These are phyloP conservation scores for Sipha maydis DNA, from an alignment of 2,888 invertebrate genomes.

Conservation along the genomic window DNA sequence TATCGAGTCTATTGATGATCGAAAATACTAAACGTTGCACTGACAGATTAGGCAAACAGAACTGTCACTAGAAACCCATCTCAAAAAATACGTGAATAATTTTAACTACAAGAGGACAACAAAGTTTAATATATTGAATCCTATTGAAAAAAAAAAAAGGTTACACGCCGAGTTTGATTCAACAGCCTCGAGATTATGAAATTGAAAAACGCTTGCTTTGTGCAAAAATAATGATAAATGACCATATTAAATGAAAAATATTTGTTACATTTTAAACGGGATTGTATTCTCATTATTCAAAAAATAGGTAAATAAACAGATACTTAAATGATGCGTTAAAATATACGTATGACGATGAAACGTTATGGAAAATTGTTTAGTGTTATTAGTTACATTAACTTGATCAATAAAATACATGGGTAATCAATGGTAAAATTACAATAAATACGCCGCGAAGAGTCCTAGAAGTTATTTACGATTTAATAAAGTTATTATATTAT, in stretches of 20 bases:
- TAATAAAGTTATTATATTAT: not conserved
- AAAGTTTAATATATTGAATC: too few relatives aligned
- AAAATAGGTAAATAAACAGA: not conserved
- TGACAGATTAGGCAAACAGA: not conserved
- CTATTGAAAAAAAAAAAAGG: too few relatives aligned
- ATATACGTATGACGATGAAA: too few relatives aligned
- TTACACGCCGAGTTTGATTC: not conserved
- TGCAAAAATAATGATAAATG: too few relatives aligned
- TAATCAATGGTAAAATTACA: not conserved
- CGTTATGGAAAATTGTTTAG: too few relatives aligned
- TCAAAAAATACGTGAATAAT: conserved; percentile 1
- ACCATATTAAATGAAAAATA: too few relatives aligned
- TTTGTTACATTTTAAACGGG: too few relatives aligned
- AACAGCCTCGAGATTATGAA: not conserved
- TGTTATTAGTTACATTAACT: too few relatives aligned
- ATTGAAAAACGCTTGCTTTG: not conserved
- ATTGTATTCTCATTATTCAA: not conserved
- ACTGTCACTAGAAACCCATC: conserved; percentile 1
- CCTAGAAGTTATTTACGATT: not conserved
- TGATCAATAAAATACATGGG: not conserved
- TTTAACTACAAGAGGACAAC: not conserved
- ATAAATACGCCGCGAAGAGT: not conserved
- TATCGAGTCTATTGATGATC: too few relatives aligned
- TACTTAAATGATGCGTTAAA: not conserved
- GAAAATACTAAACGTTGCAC: not conserved